Percentiles rank a stretch among this genome's conserved stretches.
phyloP scores from a whole-genome alignment of 1,140 invertebrate genomes.

The Drosophila parvula region DNA sequence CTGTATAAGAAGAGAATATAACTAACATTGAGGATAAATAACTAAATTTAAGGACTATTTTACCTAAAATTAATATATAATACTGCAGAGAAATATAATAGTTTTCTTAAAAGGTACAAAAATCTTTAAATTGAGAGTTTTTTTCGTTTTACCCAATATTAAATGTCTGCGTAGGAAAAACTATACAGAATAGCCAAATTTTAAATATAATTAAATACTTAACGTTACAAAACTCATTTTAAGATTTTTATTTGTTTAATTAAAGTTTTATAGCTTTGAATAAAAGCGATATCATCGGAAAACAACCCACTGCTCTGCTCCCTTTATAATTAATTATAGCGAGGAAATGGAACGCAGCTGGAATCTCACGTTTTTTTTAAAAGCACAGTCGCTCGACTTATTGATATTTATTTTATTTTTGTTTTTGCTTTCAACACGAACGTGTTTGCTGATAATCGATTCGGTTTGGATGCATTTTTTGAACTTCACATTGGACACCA shows the following conservation, averaged over 20 bases:
- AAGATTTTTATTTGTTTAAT: not conserved
- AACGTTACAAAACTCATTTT: not conserved
- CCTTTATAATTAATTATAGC: not conserved
- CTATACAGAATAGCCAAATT: too few relatives aligned
- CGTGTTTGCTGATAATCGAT: not conserved
- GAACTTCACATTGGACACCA: constrained; percentile 1
- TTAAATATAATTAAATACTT: not conserved
- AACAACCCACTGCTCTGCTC: not conserved
- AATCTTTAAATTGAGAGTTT: too few relatives aligned
- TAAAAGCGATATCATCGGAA: not conserved
- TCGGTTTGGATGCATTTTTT: not conserved
- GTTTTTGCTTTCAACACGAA: not conserved
- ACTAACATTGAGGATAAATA: too few relatives aligned
- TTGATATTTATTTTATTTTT: not conserved
- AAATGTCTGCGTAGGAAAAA: too few relatives aligned
- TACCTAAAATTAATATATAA: too few relatives aligned
- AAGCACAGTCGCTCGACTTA: not conserved
- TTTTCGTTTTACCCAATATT: too few relatives aligned
- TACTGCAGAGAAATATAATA: too few relatives aligned
- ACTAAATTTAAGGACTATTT: too few relatives aligned
- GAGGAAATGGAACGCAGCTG: not conserved
- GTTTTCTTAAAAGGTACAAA: too few relatives aligned
- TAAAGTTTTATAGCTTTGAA: not conserved
- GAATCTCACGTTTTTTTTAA: not conserved
- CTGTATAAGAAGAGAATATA: too few relatives aligned